Evolutionary conservation across 2,797 vertebrate species (phyloP), one percentile per base, ranked within the genome.

Genomic region (Cryptoblepharus egeriae): DNA sequence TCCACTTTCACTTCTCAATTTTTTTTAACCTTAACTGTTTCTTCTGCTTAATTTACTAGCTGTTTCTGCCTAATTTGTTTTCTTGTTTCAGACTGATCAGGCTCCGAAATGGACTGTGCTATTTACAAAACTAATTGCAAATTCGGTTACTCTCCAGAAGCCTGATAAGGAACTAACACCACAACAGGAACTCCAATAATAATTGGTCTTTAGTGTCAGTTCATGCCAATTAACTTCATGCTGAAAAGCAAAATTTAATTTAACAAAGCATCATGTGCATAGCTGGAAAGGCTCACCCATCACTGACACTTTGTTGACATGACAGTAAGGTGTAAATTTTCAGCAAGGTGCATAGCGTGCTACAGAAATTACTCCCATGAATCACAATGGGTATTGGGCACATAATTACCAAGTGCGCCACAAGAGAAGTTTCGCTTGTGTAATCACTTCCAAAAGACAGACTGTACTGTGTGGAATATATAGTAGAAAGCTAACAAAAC

Each of bases 131-230:
- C 42, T 80, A 92, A 93, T 91, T 88, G 87, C 37, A 86, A 28
- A 9, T 64, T 75, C 84, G 87, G 64, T 87, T 76, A 75, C 72
- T 82, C 67, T 84, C 55, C 90, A 68, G 64, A 64, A 90, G 24
- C 37, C 81, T 81, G 73, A 80, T 77, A 58, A 87, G 75, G 85
- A 91, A 45, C 81, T 77, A 82, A 78, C 77, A 87, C 2, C 78
- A 72, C 86, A 91, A 89, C 60, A 77, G 78, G 49, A 90, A 60
- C 67, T 77, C 68, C 37, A 85, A 0, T n/a, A 80, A 77, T 90
- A 92, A 93, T 85, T 92, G 87, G 87, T 83, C 77, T 90, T 88
- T 86, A 88, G 86, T 80, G 88, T 82, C 87, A 90, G 74, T 63
- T 26, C 10, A 35, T 0, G 0, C 69, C 79, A 88, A 15, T 30